Evolutionary conservation across 2,888 invertebrate species (phyloP), one percentile per base, ranked within the genome.

Genomic region (Embidobia sp.): DNA sequence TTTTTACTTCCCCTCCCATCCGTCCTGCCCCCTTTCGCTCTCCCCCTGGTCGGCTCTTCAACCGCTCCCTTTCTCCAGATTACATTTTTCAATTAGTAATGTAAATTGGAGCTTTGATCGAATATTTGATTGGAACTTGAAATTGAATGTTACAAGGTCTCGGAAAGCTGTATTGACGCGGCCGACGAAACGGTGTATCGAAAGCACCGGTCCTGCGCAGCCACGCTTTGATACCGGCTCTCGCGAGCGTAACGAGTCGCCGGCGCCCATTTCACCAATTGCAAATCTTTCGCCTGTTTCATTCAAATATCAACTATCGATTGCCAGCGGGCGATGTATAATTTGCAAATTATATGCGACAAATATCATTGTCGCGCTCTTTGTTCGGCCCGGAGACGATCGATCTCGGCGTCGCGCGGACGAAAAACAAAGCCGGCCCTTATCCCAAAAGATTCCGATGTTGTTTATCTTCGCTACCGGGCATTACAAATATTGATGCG

Each of bases 141-240:
- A 76, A 76, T 76, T 76, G 75, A 69, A 76, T 76, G 70, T 76
- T 64, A 64, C 76, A 76, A 63, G 69, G 64, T 64, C 57, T 76
- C 64, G 59, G 63, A 44, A 76, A 59, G 64, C 69, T 70, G 67
- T 70, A 76, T 76, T 70, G 76, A 76, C 64, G 70, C 63, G 59
- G 3, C 55, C 18, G 49, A 44, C 69, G 69, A 22, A 59, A 67
- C 67, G 49, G 18, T 70, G 59, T 59, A 64, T 59, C 57, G 69
- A 63, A 67, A 70, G 74, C 61, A 46, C 16, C 66, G 55, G 49
- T 63, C 55, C 49, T 72, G 63, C 75, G 75, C 69, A 75, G 61
- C 42, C 42, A 7, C 55, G 29, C 6, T 44, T 33, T 37, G 35
- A 64, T 49, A 44, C 37, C 48, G 51, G 8, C 40, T 51, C 18